Conservation (phyloP, 2,797 vertebrate species). For the Morelia viridis region DNA sequence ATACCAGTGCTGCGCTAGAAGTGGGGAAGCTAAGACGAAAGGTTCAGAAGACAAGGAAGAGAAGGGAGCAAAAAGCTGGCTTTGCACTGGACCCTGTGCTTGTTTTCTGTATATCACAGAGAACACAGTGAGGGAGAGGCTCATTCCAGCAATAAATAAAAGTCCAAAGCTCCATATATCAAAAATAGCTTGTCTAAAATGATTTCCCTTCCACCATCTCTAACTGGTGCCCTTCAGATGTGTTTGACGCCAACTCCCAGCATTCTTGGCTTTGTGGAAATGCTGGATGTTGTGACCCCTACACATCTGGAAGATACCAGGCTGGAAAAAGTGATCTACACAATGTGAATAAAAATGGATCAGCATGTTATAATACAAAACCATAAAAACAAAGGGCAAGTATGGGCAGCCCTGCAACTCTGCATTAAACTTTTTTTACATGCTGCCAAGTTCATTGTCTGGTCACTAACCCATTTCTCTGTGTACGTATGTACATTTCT, state of each 20-base stretch:
- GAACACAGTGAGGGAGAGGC: background rate
- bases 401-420: background rate
- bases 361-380: background rate
- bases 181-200: background rate
- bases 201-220: background rate
- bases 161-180: background rate
- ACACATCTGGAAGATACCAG: background rate
- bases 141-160: background rate
- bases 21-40: background rate
- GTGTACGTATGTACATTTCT: fast-evolving
- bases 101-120: background rate
- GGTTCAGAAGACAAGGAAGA: background rate
- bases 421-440: background rate
- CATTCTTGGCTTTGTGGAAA: background rate
- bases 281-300: background rate
- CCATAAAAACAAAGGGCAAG: background rate
- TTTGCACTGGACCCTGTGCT: background rate
- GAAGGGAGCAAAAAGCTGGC: background rate
- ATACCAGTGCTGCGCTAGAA: background rate
- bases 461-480: background rate
- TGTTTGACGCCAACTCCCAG: background rate
- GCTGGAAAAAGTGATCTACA: constrained; percentile 21
- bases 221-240: background rate
- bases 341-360: background rate
- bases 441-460: constrained; percentile 21